These are phyloP conservation scores for Protophormia terraenovae DNA, from an alignment of 2,888 invertebrate species.

Conservation along the genomic window DNA sequence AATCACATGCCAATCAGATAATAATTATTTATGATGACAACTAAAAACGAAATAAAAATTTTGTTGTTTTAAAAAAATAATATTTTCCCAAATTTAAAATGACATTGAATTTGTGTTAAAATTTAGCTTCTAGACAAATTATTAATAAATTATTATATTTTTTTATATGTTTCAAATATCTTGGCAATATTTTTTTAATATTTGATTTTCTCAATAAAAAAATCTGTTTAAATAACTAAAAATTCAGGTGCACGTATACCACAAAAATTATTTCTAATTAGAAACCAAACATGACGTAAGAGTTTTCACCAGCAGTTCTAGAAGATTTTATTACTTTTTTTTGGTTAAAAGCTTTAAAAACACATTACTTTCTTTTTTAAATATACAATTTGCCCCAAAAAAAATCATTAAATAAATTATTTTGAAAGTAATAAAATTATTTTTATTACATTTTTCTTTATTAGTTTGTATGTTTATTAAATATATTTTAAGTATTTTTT, in stretches of 20 bases:
- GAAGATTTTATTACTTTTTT: conserved; percentile 31
- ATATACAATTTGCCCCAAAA: conserved; percentile 16
- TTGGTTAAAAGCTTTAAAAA: neutral
- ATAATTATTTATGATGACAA: conserved; percentile 64
- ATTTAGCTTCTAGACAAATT: conserved; percentile 5
- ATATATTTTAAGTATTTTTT: neutral
- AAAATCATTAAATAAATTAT: neutral
- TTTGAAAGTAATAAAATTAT: neutral
- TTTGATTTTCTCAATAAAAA: neutral
- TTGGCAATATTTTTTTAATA: neutral
- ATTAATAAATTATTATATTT: conserved; percentile 22
- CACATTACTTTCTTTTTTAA: neutral
- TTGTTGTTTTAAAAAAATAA: conserved; percentile 15
- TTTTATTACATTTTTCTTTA: neutral
- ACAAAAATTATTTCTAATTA: neutral
- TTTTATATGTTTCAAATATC: too few species aligned
- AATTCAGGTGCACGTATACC: neutral
- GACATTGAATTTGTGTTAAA: conserved; percentile 49
- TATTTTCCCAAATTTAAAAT: conserved; percentile 29
- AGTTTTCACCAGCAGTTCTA: conserved; percentile 30
- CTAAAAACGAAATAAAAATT: conserved; percentile 18
- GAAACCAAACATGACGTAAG: conserved; percentile 52
- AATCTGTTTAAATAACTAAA: too few species aligned
- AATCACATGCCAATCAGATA: conserved; percentile 63
- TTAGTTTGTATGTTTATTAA: neutral